Evolutionary conservation across 2,888 invertebrate species (phyloP).

Genomic region (Coronaproctus castanopsis): DNA sequence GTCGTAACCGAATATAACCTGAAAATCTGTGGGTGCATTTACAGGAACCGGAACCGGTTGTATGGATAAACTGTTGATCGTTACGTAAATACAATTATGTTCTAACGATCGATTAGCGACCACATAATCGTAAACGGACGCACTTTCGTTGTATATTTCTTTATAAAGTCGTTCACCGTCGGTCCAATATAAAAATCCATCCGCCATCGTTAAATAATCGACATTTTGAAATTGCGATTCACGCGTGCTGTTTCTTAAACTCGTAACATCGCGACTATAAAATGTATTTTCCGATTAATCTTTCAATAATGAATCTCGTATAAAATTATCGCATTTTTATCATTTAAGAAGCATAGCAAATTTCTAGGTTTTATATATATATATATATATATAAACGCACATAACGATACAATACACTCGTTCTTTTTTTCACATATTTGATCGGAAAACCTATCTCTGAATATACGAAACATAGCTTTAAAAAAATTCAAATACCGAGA

Average conservation of each 20-base stretch:
- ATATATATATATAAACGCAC: too few species aligned
- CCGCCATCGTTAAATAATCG: slow-evolving; percentile 50
- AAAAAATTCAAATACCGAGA: too few species aligned
- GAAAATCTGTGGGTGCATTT: slow-evolving; percentile 54
- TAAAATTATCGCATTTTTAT: too few species aligned
- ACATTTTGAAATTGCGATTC: slow-evolving; percentile 53
- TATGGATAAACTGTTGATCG: slow-evolving; percentile 41
- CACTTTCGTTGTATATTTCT: slow-evolving; percentile 46
- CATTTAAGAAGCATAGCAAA: too few species aligned
- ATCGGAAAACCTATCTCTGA: too few species aligned
- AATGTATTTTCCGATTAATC: too few species aligned
- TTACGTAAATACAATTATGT: slow-evolving; percentile 21
- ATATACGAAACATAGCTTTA: too few species aligned
- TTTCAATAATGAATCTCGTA: too few species aligned
- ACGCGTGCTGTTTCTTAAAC: slow-evolving; percentile 53
- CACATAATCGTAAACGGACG: slow-evolving; percentile 56
- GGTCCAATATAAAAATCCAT: slow-evolving; percentile 69
- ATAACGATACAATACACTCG: too few species aligned
- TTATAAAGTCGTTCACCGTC: slow-evolving; percentile 52
- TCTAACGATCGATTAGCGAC: slow-evolving; percentile 34
- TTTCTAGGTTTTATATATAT: too few species aligned
- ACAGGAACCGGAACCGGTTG: slow-evolving; percentile 63
- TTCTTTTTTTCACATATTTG: too few species aligned
- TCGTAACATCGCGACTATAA: slow-evolving; percentile 41
- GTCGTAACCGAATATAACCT: slow-evolving; percentile 57